phyloP scores from a whole-genome alignment of 2,888 invertebrate species.

The Apantesis nais region DNA sequence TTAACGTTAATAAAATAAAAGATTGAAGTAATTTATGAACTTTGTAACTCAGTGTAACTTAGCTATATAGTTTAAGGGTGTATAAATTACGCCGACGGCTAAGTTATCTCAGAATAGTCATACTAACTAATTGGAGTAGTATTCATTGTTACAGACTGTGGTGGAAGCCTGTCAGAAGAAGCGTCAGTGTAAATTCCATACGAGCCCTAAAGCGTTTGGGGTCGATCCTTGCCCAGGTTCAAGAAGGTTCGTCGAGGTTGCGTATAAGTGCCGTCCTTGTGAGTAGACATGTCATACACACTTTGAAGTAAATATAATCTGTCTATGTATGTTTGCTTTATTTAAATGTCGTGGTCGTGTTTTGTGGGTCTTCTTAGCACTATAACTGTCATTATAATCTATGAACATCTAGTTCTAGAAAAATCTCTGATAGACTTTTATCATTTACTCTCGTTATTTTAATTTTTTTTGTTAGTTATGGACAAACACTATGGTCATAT shows the following conservation, averaged over 20 bases:
- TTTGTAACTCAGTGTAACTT: constrained; percentile 4
- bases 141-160: constrained; percentile 96
- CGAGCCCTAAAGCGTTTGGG: constrained; percentile 94
- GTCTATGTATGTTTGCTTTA: not conserved
- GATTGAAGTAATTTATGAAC: not conserved
- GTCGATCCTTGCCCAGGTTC: constrained; percentile 97
- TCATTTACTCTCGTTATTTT: too few relatives aligned
- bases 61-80: constrained; percentile 3
- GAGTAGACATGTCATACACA: constrained; percentile 80
- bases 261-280: constrained; percentile 99
- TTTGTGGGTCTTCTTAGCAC: not conserved
- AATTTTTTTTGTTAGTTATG: too few relatives aligned
- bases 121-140: constrained; percentile 86
- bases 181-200: constrained; percentile 95
- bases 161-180: constrained; percentile 97
- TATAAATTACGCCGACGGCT: constrained; percentile 16
- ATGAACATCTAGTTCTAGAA: not conserved
- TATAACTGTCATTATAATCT: not conserved
- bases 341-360: not conserved
- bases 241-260: constrained; percentile 97
- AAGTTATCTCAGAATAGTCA: constrained; percentile 59
- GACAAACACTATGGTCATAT: not conserved
- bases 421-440: too few relatives aligned
- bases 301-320: not conserved
- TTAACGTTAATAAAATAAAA: not conserved